Percentiles rank a stretch among this genome's conserved stretches.
Evolutionary conservation across 2,797 vertebrate genomes (phyloP).

Genomic region (Argentina silus): DNA sequence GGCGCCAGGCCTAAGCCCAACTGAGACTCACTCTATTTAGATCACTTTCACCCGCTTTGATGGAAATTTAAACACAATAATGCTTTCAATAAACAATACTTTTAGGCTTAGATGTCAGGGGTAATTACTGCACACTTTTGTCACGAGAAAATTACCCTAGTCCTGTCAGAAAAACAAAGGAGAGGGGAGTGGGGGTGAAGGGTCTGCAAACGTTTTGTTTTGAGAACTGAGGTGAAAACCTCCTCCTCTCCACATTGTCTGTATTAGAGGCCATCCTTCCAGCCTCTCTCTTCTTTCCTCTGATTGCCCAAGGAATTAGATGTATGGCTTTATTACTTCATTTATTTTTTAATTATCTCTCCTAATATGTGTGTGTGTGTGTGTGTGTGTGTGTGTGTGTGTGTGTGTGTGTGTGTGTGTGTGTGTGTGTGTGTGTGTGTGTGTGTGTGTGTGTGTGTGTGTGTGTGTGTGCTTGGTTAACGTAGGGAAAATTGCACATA

Average conservation of each 20-base stretch:
- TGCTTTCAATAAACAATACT: constrained; percentile 54
- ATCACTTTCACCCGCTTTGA: constrained; percentile 53
- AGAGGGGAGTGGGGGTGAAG: constrained; percentile 12
- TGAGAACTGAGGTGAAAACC: constrained; percentile 29
- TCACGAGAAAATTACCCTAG: constrained; percentile 30
- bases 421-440: not conserved
- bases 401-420: constrained; percentile 3
- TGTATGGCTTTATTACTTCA: constrained; percentile 15
- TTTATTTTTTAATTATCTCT: constrained; percentile 17
- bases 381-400: constrained; percentile 15
- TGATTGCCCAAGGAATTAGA: constrained; percentile 20
- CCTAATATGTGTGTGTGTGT: constrained; percentile 8
- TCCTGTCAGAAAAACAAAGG: constrained; percentile 47
- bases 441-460: constrained; percentile 5
- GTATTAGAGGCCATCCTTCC: constrained; percentile 13
- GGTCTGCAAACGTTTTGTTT: constrained; percentile 54
- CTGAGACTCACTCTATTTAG: constrained; percentile 40
- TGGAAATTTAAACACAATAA: constrained; percentile 55
- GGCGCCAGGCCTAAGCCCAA: constrained; percentile 26
- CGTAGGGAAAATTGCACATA: constrained; percentile 16
- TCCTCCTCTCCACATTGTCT: constrained; percentile 32
- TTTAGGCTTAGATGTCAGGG: constrained; percentile 55
- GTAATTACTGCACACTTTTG: constrained; percentile 50
- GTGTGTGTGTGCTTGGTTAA: not conserved
- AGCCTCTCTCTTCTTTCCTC: constrained; percentile 6